These are phyloP conservation scores for Vulpes lagopus DNA, from an alignment of 2,113 vertebrate species.

Conservation along the genomic window DNA sequence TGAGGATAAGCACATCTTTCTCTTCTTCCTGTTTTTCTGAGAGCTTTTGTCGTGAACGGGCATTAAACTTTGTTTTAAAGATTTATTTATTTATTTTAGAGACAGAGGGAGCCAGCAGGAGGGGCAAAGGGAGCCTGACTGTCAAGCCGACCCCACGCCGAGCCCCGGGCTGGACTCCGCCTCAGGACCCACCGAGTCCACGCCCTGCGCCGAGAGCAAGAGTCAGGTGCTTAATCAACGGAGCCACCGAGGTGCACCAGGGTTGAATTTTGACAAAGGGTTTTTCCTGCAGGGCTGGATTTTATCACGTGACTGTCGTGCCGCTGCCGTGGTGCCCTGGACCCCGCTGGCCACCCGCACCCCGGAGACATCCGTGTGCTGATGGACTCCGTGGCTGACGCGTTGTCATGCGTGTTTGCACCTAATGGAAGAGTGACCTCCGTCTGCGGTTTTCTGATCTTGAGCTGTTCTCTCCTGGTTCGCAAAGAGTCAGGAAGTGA, in stretches of 20 bases:
- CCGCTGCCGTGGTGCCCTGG: not conserved
- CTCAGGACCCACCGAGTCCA: not conserved
- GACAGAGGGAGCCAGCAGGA: too few relatives aligned
- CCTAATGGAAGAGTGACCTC: not conserved
- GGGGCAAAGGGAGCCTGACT: too few relatives aligned
- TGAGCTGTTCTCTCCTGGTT: not conserved
- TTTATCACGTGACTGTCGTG: too few relatives aligned
- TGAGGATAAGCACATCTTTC: not conserved
- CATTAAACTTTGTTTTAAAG: not conserved
- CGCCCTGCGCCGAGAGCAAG: not conserved
- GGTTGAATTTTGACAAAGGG: not conserved
- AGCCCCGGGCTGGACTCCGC: fast-evolving
- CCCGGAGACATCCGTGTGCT: not conserved
- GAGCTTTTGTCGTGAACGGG: not conserved
- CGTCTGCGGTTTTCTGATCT: not conserved
- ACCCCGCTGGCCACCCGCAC: not conserved
- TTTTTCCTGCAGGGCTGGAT: not conserved
- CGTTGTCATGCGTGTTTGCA: not conserved
- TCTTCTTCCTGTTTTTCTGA: not conserved
- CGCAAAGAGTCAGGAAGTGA: not conserved
- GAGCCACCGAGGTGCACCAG: not conserved
- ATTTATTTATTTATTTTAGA: not conserved
- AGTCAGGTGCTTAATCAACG: not conserved
- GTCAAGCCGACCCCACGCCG: too few relatives aligned
- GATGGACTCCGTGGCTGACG: not conserved